A percentile compares a stretch with the other conserved stretches of the same genome.
Conservation (phyloP, 1,140 invertebrate species). For the Calliphora vicina region DNA sequence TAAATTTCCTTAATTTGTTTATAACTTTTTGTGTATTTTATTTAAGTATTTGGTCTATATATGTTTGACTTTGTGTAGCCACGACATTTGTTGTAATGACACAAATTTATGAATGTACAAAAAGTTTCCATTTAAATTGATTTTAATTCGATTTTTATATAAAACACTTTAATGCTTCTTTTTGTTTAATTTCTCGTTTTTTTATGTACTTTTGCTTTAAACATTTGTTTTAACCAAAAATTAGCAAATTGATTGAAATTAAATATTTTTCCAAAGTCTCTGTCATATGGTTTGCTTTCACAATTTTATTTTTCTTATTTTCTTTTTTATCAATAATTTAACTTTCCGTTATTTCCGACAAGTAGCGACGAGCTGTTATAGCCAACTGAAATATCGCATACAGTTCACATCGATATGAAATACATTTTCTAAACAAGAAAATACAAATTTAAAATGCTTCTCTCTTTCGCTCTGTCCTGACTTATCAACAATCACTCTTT, state of each 20-base stretch:
- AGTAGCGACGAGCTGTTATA: conserved; percentile 18
- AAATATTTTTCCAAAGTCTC: not conserved
- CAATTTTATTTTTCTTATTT: not conserved
- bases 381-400: conserved; percentile 11
- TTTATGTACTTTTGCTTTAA: not conserved
- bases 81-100: conserved; percentile 14
- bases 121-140: conserved; percentile 22
- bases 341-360: not conserved
- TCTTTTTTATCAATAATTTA: not conserved
- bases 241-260: not conserved
- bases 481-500: not conserved
- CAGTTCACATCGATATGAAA: not conserved
- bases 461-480: not conserved
- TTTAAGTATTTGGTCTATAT: conserved; percentile 23
- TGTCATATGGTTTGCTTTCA: not conserved
- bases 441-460: not conserved
- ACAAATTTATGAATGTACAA: not conserved
- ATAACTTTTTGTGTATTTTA: not conserved
- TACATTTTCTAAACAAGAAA: no score
- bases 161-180: not conserved
- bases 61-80: conserved; percentile 29
- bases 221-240: not conserved
- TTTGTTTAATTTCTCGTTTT: not conserved
- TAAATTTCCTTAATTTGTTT: not conserved
- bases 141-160: not conserved